Percentiles rank a stretch among this genome's conserved stretches.
Conservation (phyloP, 2,797 vertebrate genomes). For the Tenualosa thibaudeaui region DNA sequence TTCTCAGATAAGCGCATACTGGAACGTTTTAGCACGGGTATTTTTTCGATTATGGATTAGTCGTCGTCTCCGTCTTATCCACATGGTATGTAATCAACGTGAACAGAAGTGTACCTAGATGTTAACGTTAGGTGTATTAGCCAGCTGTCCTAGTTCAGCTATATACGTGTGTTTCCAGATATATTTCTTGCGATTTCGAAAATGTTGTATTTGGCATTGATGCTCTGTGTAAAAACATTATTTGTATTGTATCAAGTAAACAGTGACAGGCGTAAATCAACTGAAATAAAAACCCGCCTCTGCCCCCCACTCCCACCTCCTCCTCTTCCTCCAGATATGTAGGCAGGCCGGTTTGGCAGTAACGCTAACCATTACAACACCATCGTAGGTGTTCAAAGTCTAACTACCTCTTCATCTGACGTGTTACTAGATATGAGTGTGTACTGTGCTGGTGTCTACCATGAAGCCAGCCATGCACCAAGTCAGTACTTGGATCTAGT, state of each 20-base stretch:
- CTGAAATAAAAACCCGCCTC: too few species aligned
- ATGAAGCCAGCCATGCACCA: not conserved
- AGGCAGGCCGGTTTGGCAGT: not conserved
- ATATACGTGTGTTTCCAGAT: not conserved
- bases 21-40: not conserved
- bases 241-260: not conserved
- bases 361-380: not conserved
- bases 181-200: not conserved
- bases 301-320: not conserved
- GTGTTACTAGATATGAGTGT: not conserved
- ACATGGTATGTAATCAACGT: not conserved
- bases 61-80: not conserved
- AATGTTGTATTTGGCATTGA: not conserved
- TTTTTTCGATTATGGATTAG: not conserved
- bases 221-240: not conserved
- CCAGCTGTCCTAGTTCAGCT: too few species aligned
- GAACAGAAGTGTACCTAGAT: not conserved
- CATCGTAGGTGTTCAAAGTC: conserved; percentile 6
- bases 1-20: not conserved
- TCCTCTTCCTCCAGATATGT: not conserved
- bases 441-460: not conserved
- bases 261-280: not conserved
- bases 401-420: not conserved
- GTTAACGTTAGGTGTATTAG: too few species aligned
- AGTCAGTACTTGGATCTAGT: too few species aligned